phyloP scores from a whole-genome alignment of 2,888 invertebrate genomes.

The Acanthosepion esculentum region DNA sequence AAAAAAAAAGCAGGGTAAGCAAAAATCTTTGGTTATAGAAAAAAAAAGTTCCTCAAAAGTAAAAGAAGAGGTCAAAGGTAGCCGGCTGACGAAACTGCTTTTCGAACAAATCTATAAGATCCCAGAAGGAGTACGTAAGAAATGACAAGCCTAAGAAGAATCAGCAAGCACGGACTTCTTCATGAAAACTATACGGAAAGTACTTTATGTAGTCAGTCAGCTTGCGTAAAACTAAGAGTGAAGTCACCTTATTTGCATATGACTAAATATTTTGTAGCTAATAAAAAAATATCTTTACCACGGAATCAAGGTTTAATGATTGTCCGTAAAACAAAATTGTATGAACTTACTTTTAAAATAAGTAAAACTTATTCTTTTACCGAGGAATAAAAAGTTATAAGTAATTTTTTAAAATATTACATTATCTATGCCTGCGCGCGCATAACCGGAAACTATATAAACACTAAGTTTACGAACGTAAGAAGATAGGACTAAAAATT shows the following conservation, averaged over 20 bases:
- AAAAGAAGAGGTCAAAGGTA: background rate
- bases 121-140: background rate
- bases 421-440: background rate
- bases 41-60: background rate
- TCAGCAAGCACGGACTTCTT: background rate
- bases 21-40: background rate
- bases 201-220: background rate
- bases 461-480: no score
- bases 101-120: background rate
- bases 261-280: background rate
- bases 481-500: no score
- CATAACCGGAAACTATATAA: background rate
- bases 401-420: background rate
- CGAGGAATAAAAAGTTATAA: background rate
- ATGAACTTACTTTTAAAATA: background rate
- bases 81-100: background rate
- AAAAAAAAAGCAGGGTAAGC: background rate
- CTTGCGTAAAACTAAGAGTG: background rate
- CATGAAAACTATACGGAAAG: rapidly evolving
- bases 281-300: background rate
- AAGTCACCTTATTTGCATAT: background rate
- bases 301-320: background rate
- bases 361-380: background rate
- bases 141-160: conserved; percentile 33
- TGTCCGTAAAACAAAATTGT: background rate